These are phyloP conservation scores for Agrochola lota DNA, from an alignment of 2,888 invertebrate species.

Conservation along the genomic window DNA sequence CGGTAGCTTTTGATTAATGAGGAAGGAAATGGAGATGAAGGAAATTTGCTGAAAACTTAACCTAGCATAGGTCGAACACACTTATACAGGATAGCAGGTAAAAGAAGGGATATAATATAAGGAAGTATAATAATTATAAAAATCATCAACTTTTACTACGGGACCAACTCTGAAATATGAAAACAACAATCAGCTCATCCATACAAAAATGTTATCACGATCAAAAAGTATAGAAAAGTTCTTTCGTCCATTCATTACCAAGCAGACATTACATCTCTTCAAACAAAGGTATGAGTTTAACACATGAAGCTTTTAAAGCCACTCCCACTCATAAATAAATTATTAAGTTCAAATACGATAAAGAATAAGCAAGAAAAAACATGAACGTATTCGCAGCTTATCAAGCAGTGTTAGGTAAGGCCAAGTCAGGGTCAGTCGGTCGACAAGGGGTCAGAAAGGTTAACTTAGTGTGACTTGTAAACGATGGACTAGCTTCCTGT, in stretches of 20 bases:
- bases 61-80: neutral
- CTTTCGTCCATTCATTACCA: neutral
- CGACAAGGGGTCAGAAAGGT: constrained; percentile 55
- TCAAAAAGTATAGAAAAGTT: neutral
- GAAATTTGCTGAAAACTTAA: neutral
- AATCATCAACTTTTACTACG: neutral
- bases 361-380: constrained; percentile 28
- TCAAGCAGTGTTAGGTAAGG: constrained; percentile 50
- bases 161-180: neutral
- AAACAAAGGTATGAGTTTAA: neutral
- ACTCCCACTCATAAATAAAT: constrained; percentile 5
- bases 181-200: neutral
- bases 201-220: neutral
- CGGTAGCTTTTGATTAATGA: constrained; percentile 18
- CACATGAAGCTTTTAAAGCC: neutral
- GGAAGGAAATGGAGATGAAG: neutral
- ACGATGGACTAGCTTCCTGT: constrained; percentile 36
- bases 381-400: constrained; percentile 40
- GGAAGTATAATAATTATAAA: neutral
- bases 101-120: neutral
- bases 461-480: constrained; percentile 45
- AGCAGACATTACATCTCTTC: neutral
- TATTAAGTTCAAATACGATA: constrained; percentile 12
- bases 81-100: too few species aligned
- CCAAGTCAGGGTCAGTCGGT: constrained; percentile 48